Conservation (phyloP, 2,113 vertebrate species). For the Platycercus adscitus region DNA sequence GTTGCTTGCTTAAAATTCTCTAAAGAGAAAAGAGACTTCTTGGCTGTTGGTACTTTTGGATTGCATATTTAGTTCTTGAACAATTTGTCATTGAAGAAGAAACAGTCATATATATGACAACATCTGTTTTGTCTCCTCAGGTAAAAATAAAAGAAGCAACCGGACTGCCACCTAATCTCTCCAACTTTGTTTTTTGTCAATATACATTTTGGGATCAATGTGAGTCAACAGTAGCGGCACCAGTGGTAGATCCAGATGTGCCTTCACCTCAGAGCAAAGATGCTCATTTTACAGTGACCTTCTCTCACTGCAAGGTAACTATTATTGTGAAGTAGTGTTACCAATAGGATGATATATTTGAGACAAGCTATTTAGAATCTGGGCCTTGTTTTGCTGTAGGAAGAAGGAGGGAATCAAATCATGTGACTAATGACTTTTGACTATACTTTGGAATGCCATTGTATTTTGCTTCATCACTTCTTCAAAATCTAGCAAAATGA, state of each 20-base stretch:
- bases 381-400: background rate
- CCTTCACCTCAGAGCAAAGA: conserved; percentile 84
- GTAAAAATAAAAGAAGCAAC: conserved; percentile 97
- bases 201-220: conserved; percentile 96
- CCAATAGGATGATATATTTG: background rate
- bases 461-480: background rate
- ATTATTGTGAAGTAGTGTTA: background rate
- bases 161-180: conserved; percentile 90
- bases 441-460: background rate
- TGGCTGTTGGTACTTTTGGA: background rate
- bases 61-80: background rate
- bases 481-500: background rate
- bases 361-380: background rate
- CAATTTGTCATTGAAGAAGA: background rate
- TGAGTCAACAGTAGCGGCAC: conserved; percentile 89
- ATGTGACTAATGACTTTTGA: background rate
- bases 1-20: background rate
- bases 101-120: background rate
- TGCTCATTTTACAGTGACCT: conserved; percentile 88
- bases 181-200: conserved; percentile 99
- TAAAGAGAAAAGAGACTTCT: background rate
- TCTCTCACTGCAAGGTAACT: conserved; percentile 91
- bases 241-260: conserved; percentile 92
- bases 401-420: background rate
- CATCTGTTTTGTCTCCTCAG: conserved; percentile 68